A percentile compares a stretch with the other conserved stretches of the same genome.
Evolutionary conservation across 1,140 invertebrate genomes (phyloP).

Genomic region (Drosophila parvula): DNA sequence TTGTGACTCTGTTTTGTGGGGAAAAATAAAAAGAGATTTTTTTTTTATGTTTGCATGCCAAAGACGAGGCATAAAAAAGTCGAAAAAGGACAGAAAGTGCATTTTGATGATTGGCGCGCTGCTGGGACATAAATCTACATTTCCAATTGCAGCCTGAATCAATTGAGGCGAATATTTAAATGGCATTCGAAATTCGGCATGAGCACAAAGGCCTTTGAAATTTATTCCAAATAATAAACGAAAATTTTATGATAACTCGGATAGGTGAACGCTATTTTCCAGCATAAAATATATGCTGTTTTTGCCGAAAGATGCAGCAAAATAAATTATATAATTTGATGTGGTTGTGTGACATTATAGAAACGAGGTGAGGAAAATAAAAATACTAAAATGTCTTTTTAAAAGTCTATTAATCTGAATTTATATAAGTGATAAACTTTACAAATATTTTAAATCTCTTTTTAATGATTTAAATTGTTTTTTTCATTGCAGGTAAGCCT

Average conservation of each 20-base stretch:
- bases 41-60: constrained; percentile 32
- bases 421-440: not conserved
- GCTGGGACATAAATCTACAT: constrained; percentile 59
- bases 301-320: not conserved
- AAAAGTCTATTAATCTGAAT: not conserved
- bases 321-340: not conserved
- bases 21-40: constrained; percentile 49
- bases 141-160: constrained; percentile 31
- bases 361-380: not conserved
- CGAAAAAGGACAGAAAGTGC: constrained; percentile 39
- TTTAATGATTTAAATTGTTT: not conserved
- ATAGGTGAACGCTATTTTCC: constrained; percentile 6
- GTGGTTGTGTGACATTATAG: not conserved
- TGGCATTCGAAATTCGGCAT: constrained; percentile 1
- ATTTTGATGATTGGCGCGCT: constrained; percentile 60
- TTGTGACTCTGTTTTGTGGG: constrained; percentile 7
- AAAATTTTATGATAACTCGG: not conserved
- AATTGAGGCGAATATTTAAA: constrained; percentile 28
- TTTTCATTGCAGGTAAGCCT: constrained; percentile 55
- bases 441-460: not conserved
- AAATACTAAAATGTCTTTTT: too few relatives aligned
- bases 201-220: constrained; percentile 21
- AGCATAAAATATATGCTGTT: not conserved
- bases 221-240: constrained; percentile 6
- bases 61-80: constrained; percentile 16